These are phyloP conservation scores for Heterodera carotae DNA, from an alignment of 1,140 invertebrate species.

Conservation along the genomic window DNA sequence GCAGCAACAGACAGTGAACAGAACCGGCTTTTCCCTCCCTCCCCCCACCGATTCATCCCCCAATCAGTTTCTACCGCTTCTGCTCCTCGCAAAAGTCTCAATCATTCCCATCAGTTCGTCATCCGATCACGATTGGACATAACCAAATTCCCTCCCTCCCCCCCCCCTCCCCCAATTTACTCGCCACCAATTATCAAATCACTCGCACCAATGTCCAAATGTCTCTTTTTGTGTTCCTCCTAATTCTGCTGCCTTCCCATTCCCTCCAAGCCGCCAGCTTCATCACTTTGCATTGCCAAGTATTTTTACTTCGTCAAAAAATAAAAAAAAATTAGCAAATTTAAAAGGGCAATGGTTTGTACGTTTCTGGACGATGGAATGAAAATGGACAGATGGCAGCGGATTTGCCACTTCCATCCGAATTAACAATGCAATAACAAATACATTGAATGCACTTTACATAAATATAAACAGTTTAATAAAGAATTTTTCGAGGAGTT, in stretches of 20 bases:
- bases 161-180: background rate
- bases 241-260: background rate
- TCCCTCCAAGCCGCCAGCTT: background rate
- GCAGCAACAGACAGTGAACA: background rate
- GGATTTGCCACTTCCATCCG: background rate
- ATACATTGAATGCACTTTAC: too few species aligned
- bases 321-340: background rate
- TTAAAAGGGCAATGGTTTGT: background rate
- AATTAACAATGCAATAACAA: background rate
- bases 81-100: background rate
- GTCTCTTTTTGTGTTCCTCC: background rate
- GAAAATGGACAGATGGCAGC: background rate
- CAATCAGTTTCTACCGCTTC: too few species aligned
- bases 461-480: background rate
- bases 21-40: background rate
- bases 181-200: background rate
- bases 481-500: background rate
- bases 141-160: too few species aligned
- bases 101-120: background rate
- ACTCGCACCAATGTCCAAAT: background rate
- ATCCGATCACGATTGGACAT: background rate
- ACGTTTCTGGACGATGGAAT: conserved; percentile 1
- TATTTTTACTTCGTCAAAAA: background rate
- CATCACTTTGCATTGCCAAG: conserved; percentile 1
- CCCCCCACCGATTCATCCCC: too few species aligned